Conservation (phyloP, 1,140 invertebrate genomes). For the Apis dorsata region DNA sequence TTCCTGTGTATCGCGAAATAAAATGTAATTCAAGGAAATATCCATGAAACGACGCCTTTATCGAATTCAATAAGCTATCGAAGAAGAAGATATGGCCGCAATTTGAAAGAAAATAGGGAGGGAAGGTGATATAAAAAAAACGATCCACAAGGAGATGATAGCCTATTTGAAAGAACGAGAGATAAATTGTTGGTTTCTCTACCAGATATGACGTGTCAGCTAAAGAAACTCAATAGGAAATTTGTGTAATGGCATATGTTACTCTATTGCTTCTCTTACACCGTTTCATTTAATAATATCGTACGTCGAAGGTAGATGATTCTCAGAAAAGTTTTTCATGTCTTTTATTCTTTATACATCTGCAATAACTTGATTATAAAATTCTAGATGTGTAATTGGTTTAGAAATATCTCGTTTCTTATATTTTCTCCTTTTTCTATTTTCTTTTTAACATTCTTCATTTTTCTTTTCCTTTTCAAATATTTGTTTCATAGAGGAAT, state of each 20-base stretch:
- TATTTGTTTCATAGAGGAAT: neutral
- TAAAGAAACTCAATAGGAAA: neutral
- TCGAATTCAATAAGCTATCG: constrained; percentile 28
- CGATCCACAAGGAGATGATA: constrained; percentile 15
- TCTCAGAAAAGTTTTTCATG: neutral
- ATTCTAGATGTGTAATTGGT: neutral
- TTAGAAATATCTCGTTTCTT: too few species aligned
- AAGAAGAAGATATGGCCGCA: neutral
- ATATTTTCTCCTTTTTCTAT: too few species aligned
- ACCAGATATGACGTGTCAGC: neutral
- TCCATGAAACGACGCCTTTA: neutral
- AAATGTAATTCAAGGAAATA: constrained; percentile 26
- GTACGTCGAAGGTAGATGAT: neutral
- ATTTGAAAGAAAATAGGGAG: neutral
- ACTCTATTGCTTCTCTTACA: neutral
- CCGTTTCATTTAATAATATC: neutral
- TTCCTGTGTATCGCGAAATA: neutral
- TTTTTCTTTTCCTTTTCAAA: neutral
- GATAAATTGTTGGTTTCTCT: constrained; percentile 26
- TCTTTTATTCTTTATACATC: neutral
- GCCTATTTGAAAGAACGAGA: constrained; percentile 11
- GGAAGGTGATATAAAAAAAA: constrained; percentile 4
- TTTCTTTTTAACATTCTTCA: too few species aligned
- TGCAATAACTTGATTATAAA: neutral
- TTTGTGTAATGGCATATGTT: neutral